Conservation (phyloP, 2,797 vertebrate genomes). For the Pyrrhura leucotis region DNA sequence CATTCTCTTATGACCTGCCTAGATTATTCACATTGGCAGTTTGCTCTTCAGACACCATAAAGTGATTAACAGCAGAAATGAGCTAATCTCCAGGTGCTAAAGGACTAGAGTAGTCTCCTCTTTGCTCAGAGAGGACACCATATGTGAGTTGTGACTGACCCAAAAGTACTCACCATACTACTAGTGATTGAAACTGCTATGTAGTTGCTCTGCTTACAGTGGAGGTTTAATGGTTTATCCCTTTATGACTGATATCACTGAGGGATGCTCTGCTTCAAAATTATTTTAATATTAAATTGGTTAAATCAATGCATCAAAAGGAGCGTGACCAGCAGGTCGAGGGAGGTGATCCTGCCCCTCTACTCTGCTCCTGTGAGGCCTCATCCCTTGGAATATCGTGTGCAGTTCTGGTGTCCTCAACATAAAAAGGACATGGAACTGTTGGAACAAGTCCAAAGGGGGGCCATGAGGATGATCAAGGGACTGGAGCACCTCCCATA, state of each 20-base stretch:
- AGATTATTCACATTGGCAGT: not conserved
- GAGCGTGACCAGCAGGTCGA: too few species aligned
- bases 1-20: not conserved
- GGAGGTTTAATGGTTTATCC: not conserved
- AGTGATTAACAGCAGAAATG: not conserved
- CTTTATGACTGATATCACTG: not conserved
- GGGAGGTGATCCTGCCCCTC: too few species aligned
- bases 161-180: not conserved
- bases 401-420: too few species aligned
- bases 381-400: too few species aligned
- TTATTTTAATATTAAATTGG: not conserved
- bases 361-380: too few species aligned
- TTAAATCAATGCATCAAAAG: not conserved
- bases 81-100: not conserved
- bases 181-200: not conserved
- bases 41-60: not conserved
- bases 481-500: too few species aligned
- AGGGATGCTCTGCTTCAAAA: not conserved
- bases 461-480: too few species aligned
- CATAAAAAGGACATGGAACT: too few species aligned
- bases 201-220: not conserved
- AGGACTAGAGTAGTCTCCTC: not conserved
- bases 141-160: not conserved
- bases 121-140: not conserved
- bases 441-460: too few species aligned